Base-by-base conservation (phyloP, 2,888 invertebrate genomes). In the Idaea biselata region DNA sequence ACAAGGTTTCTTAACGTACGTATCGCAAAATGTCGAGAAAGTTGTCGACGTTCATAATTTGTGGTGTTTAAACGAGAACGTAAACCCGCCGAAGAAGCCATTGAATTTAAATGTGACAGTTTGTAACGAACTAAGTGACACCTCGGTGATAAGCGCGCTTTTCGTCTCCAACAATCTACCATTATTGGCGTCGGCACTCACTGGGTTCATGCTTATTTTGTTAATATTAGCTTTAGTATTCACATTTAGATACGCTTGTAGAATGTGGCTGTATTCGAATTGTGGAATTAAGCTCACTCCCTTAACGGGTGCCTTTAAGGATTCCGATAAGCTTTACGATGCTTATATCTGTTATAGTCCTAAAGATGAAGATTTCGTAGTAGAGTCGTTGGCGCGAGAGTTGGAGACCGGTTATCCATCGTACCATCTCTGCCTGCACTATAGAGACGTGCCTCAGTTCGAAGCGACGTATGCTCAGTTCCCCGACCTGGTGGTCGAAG, bases 261-360 rank as follows among this genome's bases (percentile, higher is more conserved):
- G 97, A 78, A 96, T 97, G 84, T 97, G 97, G 97, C 93, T 97
- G 68, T 97, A 97, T 88, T 96, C 97, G 71, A 95, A 96, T 78
- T 97, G 97, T 88, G 97, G 97, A 32, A 95, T 97, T 66, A 94
- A 97, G 71, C 94, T 97, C 74, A 96, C 96, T 85, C 94, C 96
- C 66, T 94, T 95, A 71, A 93, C 94, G 68, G 93, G 94, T 64
- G 94, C 94, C 67, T 95, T 94, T 86, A 97, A 96, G 86, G 97
- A 97, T 80, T 94, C 96, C 73, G 97, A 97, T 85, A 97, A 97
- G 83, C 94, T 97, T 68, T 98, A 97, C 90, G 98, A 99, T 88
- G 97, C 97, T 72, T 98, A 98, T 90, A 96, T 99, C 67, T 95
- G 97, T 81, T 99, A 98, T 93, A 97, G 97, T 79, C 96, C 97